Percentiles rank a stretch among this genome's conserved stretches.
Conservation (phyloP, 1,140 invertebrate genomes). For the Idris sp. region DNA sequence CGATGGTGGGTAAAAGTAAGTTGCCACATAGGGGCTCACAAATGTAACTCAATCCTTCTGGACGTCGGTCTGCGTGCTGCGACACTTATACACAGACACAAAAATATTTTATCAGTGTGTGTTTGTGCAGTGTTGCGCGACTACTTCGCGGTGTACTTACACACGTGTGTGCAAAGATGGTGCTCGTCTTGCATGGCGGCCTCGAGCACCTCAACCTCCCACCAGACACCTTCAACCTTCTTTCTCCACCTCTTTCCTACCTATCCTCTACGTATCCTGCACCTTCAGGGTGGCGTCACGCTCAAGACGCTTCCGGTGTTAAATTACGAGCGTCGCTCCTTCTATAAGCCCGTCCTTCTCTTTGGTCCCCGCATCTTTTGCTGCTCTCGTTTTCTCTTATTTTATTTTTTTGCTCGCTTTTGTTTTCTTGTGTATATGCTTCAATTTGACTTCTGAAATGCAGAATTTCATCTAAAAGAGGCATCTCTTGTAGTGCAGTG, state of each 20-base stretch:
- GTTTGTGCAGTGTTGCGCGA: conserved; percentile 36
- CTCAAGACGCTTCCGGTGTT: conserved; percentile 79
- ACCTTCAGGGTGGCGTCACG: conserved; percentile 79
- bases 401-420: conserved; percentile 48
- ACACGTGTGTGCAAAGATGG: conserved; percentile 60
- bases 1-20: conserved; percentile 61
- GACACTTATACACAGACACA: conserved; percentile 5
- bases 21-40: conserved; percentile 64
- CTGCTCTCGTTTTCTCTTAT: conserved; percentile 48
- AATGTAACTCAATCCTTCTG: conserved; percentile 65
- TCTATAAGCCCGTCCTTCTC: conserved; percentile 23
- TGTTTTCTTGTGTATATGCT: conserved; percentile 41
- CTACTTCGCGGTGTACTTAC: conserved; percentile 51
- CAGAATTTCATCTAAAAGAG: no score
- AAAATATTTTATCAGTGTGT: no score
- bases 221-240: conserved; percentile 66
- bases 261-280: conserved; percentile 75
- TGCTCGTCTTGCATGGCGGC: conserved; percentile 72
- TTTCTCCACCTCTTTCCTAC: conserved; percentile 68
- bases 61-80: conserved; percentile 48
- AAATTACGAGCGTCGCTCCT: conserved; percentile 72
- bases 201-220: conserved; percentile 70
- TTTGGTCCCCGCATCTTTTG: conserved; percentile 17
- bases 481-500: no score
- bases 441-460: conserved; percentile 44